phyloP scores from a whole-genome alignment of 2,888 invertebrate species.

The Xanthorhoe designata region DNA sequence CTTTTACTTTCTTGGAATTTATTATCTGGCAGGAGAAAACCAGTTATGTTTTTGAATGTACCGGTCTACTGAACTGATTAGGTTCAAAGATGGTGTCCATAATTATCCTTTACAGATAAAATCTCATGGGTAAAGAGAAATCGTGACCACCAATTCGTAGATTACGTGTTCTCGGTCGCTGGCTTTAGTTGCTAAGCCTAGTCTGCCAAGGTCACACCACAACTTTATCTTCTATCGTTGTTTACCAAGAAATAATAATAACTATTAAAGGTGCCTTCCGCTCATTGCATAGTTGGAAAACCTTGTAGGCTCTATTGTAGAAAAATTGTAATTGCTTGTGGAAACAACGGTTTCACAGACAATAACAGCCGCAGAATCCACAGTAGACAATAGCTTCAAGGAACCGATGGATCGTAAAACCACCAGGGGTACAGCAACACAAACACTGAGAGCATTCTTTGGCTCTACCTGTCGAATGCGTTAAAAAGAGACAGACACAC shows the following conservation, averaged over 20 bases:
- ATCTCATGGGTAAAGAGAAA: constrained; percentile 53
- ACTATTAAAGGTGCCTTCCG: constrained; percentile 48
- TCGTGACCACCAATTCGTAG: constrained; percentile 71
- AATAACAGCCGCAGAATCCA: constrained; percentile 46
- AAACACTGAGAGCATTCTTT: constrained; percentile 40
- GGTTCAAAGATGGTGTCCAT: constrained; percentile 3
- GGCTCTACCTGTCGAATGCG: constrained; percentile 64
- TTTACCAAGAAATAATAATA: constrained; percentile 68
- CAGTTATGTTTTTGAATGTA: not conserved
- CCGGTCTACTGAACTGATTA: not conserved
- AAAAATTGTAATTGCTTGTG: constrained; percentile 45
- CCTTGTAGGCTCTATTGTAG: constrained; percentile 40
- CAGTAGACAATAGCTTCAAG: constrained; percentile 40
- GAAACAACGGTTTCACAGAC: constrained; percentile 51
- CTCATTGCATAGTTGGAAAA: constrained; percentile 49
- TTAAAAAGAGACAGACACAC: constrained; percentile 78
- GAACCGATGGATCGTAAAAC: constrained; percentile 37
- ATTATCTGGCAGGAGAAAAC: constrained; percentile 1
- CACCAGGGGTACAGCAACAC: constrained; percentile 35
- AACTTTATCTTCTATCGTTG: constrained; percentile 60
- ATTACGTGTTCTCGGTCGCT: constrained; percentile 70
- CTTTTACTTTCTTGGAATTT: constrained; percentile 1
- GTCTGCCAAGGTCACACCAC: constrained; percentile 72
- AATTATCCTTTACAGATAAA: constrained; percentile 22
- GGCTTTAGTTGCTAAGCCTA: constrained; percentile 66